Percentiles rank a stretch among this genome's conserved stretches.
phyloP scores from a whole-genome alignment of 2,888 invertebrate species.

The Drosophila anceps region DNA sequence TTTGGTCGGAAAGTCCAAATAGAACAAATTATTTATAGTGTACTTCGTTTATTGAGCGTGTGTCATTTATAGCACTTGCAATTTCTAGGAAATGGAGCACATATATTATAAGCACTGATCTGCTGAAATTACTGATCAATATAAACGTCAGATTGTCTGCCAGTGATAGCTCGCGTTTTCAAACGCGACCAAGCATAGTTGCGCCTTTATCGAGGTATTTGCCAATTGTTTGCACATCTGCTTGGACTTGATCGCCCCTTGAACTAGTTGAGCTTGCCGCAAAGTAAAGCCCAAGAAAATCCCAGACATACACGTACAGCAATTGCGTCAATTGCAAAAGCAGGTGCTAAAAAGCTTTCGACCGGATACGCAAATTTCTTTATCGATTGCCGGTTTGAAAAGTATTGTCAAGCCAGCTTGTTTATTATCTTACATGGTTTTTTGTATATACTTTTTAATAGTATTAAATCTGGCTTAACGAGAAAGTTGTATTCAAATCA shows the following conservation, averaged over 20 bases:
- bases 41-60: slow-evolving; percentile 13
- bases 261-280: slow-evolving; percentile 33
- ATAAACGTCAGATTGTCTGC: slow-evolving; percentile 32
- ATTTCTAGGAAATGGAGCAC: slow-evolving; percentile 30
- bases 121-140: slow-evolving; percentile 12
- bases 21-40: slow-evolving; percentile 11
- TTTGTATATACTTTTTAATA: neutral
- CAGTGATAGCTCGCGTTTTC: slow-evolving; percentile 13
- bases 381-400: slow-evolving; percentile 1
- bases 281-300: slow-evolving; percentile 13
- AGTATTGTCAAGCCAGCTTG: neutral
- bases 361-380: slow-evolving; percentile 8
- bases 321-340: slow-evolving; percentile 38
- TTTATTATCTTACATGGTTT: neutral
- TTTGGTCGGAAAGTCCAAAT: slow-evolving; percentile 7
- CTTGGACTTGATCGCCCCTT: slow-evolving; percentile 38
- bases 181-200: slow-evolving; percentile 31
- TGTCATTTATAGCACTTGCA: slow-evolving; percentile 12
- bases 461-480: neutral
- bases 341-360: slow-evolving; percentile 52
- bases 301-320: slow-evolving; percentile 27
- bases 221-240: slow-evolving; percentile 16
- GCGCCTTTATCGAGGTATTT: slow-evolving; percentile 34
- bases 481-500: neutral
- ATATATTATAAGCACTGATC: no score